Base-by-base conservation (phyloP, 2,888 invertebrate species). In the Leptinotarsa haldemani region DNA sequence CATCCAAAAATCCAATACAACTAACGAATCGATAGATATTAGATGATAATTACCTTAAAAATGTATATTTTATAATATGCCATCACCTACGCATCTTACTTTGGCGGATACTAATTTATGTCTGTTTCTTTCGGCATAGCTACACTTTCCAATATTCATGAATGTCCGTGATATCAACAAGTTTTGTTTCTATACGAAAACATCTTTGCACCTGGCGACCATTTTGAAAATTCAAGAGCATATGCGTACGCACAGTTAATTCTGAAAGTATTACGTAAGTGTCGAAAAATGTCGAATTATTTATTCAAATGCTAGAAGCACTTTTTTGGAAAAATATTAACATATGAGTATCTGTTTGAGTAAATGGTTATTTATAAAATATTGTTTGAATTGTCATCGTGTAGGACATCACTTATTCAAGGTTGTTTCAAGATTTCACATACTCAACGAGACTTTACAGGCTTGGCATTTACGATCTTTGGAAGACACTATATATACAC, bases 301-400 rank as follows among this genome's bases (percentile, higher is more conserved):
- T 61, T 61, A 61, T 61, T 30, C 61, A 30, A 30, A 61, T 61
- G n/a, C 16, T 7, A 61, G 7, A n/a, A 30, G 40, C n/a, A 30
- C n/a, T 16, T 61, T 61, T 61, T 61, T 61, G n/a, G n/a, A 61
- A 61, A 56, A 56, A 56, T 18, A 18, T 12, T 4, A 20, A 2
- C 16, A 40, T 61, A 9, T 61, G 40, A 30, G 30, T 30, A 61
- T 61, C 1, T 61, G 61, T 61, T 61, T 61, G 61, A 16, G 30
- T 61, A 61, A 61, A 40, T 61, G 61, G 61, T 61, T 61, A 61
- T 61, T 61, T 30, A 40, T 16, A 7, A 61, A 61, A 30, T n/a
- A 61, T 61, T 61, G 4, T 40, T 61, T 30, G 30, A 61, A 2
- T 25, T 61, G 61, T 61, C 61, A 40, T 61, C 16, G 40, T 40